Evolutionary conservation across 2,113 vertebrate species (phyloP).

Genomic region (Grallaria varia): DNA sequence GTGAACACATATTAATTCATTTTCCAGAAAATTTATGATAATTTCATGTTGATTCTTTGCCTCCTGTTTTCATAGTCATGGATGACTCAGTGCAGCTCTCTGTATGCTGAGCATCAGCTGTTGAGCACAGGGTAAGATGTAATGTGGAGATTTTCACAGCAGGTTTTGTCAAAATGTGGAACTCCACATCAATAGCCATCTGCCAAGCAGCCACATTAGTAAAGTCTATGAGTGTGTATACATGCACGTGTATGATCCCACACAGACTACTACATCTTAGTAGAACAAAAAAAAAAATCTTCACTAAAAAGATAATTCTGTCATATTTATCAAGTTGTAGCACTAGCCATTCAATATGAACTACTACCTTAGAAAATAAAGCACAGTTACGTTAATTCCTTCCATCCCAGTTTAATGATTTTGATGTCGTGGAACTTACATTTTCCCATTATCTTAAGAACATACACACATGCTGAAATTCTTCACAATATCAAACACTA

Average conservation of each 20-base stretch:
- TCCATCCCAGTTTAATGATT: neutral
- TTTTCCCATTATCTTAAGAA: neutral
- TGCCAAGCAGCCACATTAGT: slow-evolving; percentile 37
- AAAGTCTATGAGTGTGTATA: neutral
- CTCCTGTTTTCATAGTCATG: slow-evolving; percentile 53
- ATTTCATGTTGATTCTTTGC: slow-evolving; percentile 60
- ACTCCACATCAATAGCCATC: slow-evolving; percentile 60
- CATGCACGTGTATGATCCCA: neutral
- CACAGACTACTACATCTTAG: neutral
- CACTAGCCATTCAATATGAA: neutral
- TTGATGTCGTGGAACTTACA: neutral
- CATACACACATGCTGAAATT: neutral
- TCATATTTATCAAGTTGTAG: neutral
- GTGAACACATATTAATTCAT: slow-evolving; percentile 29
- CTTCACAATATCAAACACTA: neutral
- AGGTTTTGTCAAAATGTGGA: slow-evolving; percentile 62
- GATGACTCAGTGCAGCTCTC: slow-evolving; percentile 45
- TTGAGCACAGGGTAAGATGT: slow-evolving; percentile 28
- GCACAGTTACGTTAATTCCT: neutral
- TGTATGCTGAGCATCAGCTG: slow-evolving; percentile 62
- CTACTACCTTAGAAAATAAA: neutral
- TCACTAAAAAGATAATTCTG: neutral
- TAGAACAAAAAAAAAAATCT: neutral
- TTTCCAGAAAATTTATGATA: slow-evolving; percentile 62
- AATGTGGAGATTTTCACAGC: slow-evolving; percentile 55